Conservation (phyloP, 2,113 vertebrate genomes). For the Pterocles orientalis region DNA sequence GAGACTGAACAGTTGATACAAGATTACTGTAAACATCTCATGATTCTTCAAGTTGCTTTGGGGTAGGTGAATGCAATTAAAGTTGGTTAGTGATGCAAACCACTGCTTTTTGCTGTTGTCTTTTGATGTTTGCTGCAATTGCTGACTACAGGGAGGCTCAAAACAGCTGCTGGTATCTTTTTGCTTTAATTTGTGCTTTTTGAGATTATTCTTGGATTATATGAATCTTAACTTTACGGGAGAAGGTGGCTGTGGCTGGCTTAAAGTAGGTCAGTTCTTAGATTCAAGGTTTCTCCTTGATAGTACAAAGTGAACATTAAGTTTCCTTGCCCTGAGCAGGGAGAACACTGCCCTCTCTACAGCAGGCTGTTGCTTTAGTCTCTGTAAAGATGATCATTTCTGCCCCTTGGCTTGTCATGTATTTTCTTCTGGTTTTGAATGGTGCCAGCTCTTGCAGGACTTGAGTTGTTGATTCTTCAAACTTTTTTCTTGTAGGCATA, state of each 20-base stretch:
- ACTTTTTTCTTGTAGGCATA: not conserved
- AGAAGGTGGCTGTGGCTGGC: not conserved
- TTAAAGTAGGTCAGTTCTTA: slow-evolving; percentile 41
- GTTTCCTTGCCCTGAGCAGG: not conserved
- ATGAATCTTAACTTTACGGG: not conserved
- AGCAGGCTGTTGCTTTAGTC: not conserved
- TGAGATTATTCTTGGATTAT: not conserved
- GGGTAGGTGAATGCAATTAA: not conserved
- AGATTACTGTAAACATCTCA: not conserved
- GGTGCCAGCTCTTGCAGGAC: not conserved
- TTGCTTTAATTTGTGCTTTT: not conserved
- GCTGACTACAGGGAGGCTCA: not conserved
- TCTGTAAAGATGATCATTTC: not conserved
- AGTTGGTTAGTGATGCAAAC: not conserved
- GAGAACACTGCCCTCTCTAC: not conserved
- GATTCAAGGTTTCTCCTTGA: not conserved
- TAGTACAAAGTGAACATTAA: not conserved
- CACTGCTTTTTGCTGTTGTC: not conserved
- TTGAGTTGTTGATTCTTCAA: not conserved
- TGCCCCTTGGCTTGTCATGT: not conserved
- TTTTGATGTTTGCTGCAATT: not conserved
- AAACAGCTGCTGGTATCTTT: not conserved
- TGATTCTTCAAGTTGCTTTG: not conserved
- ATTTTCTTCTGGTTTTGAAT: not conserved
- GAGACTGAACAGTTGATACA: not conserved